Conservation (phyloP, 2,113 vertebrate species). For the Oryzias woworae region DNA sequence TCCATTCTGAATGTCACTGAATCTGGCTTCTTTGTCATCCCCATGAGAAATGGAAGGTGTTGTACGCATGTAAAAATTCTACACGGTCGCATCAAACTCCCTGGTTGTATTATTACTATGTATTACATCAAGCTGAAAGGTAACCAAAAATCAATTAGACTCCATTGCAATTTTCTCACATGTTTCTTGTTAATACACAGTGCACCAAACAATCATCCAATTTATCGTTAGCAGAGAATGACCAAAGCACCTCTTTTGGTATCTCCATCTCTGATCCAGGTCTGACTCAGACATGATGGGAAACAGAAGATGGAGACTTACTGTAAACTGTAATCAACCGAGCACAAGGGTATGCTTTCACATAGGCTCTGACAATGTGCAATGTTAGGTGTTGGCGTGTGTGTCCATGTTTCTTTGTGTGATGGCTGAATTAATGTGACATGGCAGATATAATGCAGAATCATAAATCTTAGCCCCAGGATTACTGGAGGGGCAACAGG, state of each 20-base stretch:
- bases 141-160: constrained; percentile 26
- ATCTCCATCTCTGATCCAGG: no score
- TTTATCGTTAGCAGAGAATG: no score
- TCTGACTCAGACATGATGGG: constrained; percentile 18
- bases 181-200: neutral
- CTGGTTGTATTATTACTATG: constrained; percentile 8
- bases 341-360: constrained; percentile 26
- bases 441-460: constrained; percentile 71
- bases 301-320: constrained; percentile 51
- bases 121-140: constrained; percentile 36
- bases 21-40: constrained; percentile 51
- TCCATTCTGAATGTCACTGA: constrained; percentile 53
- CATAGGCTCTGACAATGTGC: constrained; percentile 36
- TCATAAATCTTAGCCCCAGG: constrained; percentile 74
- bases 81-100: constrained; percentile 11
- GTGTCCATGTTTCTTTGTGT: constrained; percentile 57
- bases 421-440: constrained; percentile 76
- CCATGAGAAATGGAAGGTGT: constrained; percentile 26
- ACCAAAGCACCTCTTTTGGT: no score
- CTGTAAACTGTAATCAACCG: constrained; percentile 16
- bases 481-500: constrained; percentile 54
- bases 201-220: no score
- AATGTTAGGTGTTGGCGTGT: constrained; percentile 36
- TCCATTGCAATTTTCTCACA: constrained; percentile 4
- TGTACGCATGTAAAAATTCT: neutral